Percentiles rank a stretch among this genome's conserved stretches.
Conservation (phyloP, 2,888 invertebrate species). For the Stenolophus ochropezus region DNA sequence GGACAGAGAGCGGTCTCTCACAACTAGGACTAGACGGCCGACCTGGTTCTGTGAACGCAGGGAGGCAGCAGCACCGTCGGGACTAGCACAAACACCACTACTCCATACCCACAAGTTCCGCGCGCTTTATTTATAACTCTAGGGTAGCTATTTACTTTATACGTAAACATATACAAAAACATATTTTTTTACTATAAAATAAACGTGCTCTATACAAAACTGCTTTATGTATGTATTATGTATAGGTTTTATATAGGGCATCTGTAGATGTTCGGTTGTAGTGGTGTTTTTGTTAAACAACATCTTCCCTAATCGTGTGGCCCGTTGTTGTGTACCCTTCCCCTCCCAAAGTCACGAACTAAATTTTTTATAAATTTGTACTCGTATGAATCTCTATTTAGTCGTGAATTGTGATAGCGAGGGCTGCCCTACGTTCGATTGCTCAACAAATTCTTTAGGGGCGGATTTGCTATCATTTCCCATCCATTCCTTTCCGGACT, state of each 20-base stretch:
- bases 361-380: constrained; percentile 27
- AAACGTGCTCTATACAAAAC: neutral
- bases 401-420: neutral
- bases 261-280: neutral
- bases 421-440: constrained; percentile 12
- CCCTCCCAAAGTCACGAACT: constrained; percentile 12
- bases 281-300: neutral
- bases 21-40: constrained; percentile 57
- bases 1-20: constrained; percentile 27
- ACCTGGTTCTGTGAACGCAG: constrained; percentile 52
- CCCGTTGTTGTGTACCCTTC: constrained; percentile 43
- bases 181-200: neutral
- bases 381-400: constrained; percentile 26
- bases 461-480: neutral
- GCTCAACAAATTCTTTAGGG: constrained; percentile 28
- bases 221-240: neutral
- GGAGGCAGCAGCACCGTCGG: constrained; percentile 1
- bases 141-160: neutral
- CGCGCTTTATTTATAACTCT: neutral
- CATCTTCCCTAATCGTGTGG: constrained; percentile 7
- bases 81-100: constrained; percentile 7
- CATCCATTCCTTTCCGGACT: constrained; percentile 30
- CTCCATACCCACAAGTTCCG: too few species aligned
- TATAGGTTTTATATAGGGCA: neutral
- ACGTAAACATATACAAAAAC: neutral